These are phyloP conservation scores for Lycaena phlaeas DNA, from an alignment of 2,888 invertebrate genomes.

Conservation along the genomic window DNA sequence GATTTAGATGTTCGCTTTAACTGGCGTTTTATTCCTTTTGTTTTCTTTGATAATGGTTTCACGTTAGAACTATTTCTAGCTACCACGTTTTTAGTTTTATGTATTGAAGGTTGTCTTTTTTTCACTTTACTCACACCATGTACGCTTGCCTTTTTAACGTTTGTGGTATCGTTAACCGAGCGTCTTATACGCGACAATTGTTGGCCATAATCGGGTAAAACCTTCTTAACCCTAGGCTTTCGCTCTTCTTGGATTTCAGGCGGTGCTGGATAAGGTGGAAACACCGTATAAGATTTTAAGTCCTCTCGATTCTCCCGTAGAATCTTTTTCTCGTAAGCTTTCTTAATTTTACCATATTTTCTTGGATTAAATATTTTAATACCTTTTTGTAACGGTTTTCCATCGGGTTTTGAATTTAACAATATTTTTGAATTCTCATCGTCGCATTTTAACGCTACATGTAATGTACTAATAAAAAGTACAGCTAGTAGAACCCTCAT, in stretches of 20 bases:
- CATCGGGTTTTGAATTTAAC: slow-evolving; percentile 27
- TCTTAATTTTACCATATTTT: slow-evolving; percentile 26
- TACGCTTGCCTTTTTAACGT: too few relatives aligned
- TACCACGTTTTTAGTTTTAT: too few relatives aligned
- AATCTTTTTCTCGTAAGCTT: slow-evolving; percentile 11
- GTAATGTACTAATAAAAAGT: slow-evolving; percentile 13
- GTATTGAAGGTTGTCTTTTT: too few relatives aligned
- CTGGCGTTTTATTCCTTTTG: too few relatives aligned
- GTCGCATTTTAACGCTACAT: slow-evolving; percentile 15
- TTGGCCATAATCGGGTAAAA: slow-evolving; percentile 16
- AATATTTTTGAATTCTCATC: slow-evolving; percentile 11
- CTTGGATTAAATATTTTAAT: slow-evolving; percentile 32
- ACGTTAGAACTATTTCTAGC: too few relatives aligned
- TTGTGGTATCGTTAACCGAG: too few relatives aligned
- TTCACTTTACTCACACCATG: too few relatives aligned
- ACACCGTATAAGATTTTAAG: slow-evolving; percentile 33
- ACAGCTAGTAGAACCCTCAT: slow-evolving; percentile 17
- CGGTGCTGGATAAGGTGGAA: slow-evolving; percentile 21
- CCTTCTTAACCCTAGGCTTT: slow-evolving; percentile 35
- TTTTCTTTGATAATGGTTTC: too few relatives aligned
- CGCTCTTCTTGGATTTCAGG: slow-evolving; percentile 16
- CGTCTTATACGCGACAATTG: slow-evolving; percentile 17
- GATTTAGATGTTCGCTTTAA: too few relatives aligned
- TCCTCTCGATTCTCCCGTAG: slow-evolving; percentile 11
- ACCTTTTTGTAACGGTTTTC: slow-evolving; percentile 22